Conservation (phyloP, 2,113 vertebrate genomes). For the Pteronura brasiliensis region DNA sequence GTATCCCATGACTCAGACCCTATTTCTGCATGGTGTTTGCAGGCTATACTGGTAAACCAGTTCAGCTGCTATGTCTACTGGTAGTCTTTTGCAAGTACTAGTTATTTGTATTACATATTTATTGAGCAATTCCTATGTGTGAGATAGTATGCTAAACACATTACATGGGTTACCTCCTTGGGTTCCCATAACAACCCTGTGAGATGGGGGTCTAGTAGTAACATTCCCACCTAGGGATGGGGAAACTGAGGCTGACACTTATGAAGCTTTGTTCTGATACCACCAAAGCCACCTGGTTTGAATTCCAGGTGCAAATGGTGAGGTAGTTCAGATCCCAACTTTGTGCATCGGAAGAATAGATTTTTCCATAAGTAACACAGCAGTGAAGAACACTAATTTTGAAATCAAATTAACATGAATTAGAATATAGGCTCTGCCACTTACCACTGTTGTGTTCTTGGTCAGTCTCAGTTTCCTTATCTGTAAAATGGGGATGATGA, state of each 20-base stretch:
- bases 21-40: not conserved
- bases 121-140: not conserved
- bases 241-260: not conserved
- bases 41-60: not conserved
- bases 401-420: not conserved
- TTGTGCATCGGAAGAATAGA: not conserved
- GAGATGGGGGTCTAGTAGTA: not conserved
- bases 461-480: not conserved
- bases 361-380: not conserved
- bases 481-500: not conserved
- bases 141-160: not conserved
- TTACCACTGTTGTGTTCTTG: not conserved
- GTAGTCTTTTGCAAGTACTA: not conserved
- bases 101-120: not conserved
- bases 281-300: not conserved
- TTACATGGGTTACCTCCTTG: not conserved
- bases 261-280: not conserved
- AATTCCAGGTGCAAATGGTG: not conserved
- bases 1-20: not conserved
- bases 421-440: not conserved
- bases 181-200: no score
- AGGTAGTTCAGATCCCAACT: not conserved
- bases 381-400: not conserved
- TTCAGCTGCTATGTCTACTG: not conserved
- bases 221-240: not conserved